These are phyloP conservation scores for Podarcis cretensis DNA, from an alignment of 2,113 vertebrate genomes.

Conservation along the genomic window DNA sequence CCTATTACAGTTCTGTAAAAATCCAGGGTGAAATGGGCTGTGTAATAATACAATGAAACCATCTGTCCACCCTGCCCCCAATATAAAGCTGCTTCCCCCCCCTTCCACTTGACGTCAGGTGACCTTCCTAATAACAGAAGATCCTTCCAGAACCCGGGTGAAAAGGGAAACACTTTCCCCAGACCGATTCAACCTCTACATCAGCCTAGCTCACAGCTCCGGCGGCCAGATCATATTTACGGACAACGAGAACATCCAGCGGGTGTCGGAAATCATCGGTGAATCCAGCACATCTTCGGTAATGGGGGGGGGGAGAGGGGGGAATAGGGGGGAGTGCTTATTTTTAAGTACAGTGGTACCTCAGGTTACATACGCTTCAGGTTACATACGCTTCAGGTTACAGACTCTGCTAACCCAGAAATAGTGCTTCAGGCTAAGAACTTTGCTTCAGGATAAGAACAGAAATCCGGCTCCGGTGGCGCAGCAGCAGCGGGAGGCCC, in stretches of 20 bases:
- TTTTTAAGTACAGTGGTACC: too few species aligned
- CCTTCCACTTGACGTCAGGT: constrained; percentile 69
- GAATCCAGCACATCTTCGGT: constrained; percentile 77
- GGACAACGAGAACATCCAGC: constrained; percentile 80
- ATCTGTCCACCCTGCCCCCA: neutral
- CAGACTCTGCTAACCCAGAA: too few species aligned
- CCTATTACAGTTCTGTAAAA: neutral
- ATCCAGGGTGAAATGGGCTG: neutral
- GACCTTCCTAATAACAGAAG: constrained; percentile 87
- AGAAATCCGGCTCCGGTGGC: too few species aligned
- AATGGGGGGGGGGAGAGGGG: constrained; percentile 29
- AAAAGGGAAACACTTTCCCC: constrained; percentile 75
- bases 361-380: too few species aligned
- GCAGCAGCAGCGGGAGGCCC: too few species aligned
- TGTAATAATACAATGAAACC: neutral
- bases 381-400: too few species aligned
- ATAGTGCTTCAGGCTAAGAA: too few species aligned
- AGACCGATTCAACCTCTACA: constrained; percentile 83
- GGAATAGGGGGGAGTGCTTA: neutral
- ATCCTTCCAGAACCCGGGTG: constrained; percentile 70
- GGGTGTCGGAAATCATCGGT: constrained; percentile 79
- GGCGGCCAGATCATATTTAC: constrained; percentile 88
- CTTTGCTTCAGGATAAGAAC: too few species aligned
- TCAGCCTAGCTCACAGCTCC: constrained; percentile 79
- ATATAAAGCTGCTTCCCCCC: neutral